phyloP scores from a whole-genome alignment of 1,140 invertebrate species.

The Glossosoma conforme region DNA sequence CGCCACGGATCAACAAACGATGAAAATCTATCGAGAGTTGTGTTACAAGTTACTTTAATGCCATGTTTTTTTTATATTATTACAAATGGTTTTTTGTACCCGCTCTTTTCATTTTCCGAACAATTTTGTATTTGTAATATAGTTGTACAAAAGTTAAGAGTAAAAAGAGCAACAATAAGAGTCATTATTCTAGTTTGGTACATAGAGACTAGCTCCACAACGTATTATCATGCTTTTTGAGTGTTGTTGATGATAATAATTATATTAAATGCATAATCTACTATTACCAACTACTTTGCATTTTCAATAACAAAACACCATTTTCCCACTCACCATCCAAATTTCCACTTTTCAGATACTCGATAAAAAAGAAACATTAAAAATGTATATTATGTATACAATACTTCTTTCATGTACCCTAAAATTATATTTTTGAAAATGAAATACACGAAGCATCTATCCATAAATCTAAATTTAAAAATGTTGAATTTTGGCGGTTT shows the following conservation, averaged over 20 bases:
- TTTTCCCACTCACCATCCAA: too few relatives aligned
- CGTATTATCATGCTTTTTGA: constrained; percentile 12
- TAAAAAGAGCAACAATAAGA: constrained; percentile 23
- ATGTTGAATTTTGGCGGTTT: too few relatives aligned
- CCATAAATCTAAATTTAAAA: too few relatives aligned
- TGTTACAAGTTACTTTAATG: constrained; percentile 12
- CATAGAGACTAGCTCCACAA: constrained; percentile 3
- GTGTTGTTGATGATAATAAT: constrained; percentile 18
- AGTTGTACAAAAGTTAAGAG: constrained; percentile 22
- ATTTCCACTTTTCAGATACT: too few relatives aligned
- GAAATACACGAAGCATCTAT: too few relatives aligned
- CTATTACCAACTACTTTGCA: constrained; percentile 10
- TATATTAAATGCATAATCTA: constrained; percentile 24
- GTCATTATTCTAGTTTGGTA: constrained; percentile 18
- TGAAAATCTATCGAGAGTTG: too few relatives aligned
- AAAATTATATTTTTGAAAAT: too few relatives aligned
- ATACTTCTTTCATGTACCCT: too few relatives aligned
- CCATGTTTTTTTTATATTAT: constrained; percentile 6
- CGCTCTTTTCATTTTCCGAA: constrained; percentile 8
- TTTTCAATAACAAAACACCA: too few relatives aligned
- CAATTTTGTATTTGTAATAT: constrained; percentile 18
- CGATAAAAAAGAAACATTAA: too few relatives aligned
- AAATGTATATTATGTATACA: too few relatives aligned
- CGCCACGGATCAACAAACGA: too few relatives aligned
- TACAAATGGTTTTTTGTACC: constrained; percentile 5